Base-by-base conservation (phyloP, 2,888 invertebrate species). In the Oligia fasciuncula region DNA sequence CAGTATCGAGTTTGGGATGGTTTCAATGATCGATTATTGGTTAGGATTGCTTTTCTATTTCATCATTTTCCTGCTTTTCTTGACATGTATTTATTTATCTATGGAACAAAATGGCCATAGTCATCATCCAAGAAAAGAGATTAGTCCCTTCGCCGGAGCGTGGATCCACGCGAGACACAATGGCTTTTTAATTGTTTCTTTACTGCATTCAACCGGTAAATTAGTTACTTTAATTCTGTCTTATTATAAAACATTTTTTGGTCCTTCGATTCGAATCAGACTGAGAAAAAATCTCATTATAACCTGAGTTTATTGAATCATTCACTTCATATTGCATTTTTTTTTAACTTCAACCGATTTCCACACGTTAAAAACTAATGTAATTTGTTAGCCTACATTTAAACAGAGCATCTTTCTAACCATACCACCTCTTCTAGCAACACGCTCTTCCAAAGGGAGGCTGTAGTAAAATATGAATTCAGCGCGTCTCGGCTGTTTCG, bases 401-500 rank as follows among this genome's bases (percentile, higher is more conserved):
- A 86, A 86, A 87, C 90, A 90, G 93, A 95, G 95, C 88, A 85
- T 71, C 88, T 78, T 86, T 46, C 85, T 3, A 73, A 73, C 72
- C 81, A 86, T 88, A 90, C 89, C 89, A 87, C 87, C 89, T 85
- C 88, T 88, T 79, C 83, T 88, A 90, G 89, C 88, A 91, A 91
- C 91, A 90, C 89, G 89, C 89, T 88, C 90, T 91, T 83, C 84
- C 87, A 90, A 93, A 95, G 94, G 94, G 94, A 93, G 93, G 91
- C 92, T 84, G 89, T 90, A 94, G 94, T 95, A 95, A 96, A 96
- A 96, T 96, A 96, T 95, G 95, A 96, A 96, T 96, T 94, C 95
- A 91, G 93, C 94, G 93, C 93, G 94, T 94, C 94, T 93, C 90
- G 94, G 96, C 94, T 95, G 94, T 97, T 96, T 90, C 93, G 92